Conservation (phyloP, 1,140 invertebrate species). For the Leptinotarsa undecemlineata region DNA sequence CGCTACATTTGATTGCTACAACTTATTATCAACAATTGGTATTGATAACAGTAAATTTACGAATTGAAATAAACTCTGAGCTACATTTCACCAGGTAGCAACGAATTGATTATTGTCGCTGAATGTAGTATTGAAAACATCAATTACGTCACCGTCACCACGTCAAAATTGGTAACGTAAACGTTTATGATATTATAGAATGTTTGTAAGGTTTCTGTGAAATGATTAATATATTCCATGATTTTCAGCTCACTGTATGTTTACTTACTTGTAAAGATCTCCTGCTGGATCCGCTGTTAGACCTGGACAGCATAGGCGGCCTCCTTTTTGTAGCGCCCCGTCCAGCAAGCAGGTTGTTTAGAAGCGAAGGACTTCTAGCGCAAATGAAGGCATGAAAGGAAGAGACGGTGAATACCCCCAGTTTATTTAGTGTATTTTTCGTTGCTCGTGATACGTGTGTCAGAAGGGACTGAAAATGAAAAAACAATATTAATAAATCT, state of each 20-base stretch:
- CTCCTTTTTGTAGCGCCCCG: slow-evolving; percentile 85
- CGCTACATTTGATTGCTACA: no score
- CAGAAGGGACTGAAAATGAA: slow-evolving; percentile 77
- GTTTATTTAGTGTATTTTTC: slow-evolving; percentile 90
- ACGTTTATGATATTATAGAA: no score
- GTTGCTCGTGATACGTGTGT: slow-evolving; percentile 94
- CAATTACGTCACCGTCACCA: neutral
- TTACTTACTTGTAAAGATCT: slow-evolving; percentile 73
- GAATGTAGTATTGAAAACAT: no score
- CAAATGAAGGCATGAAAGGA: slow-evolving; percentile 98
- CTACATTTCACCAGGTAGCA: no score
- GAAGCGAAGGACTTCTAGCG: slow-evolving; percentile 86
- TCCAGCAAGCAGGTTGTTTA: slow-evolving; percentile 90
- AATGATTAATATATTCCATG: neutral
- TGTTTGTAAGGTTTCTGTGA: neutral
- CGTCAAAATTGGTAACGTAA: no score
- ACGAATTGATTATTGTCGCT: no score
- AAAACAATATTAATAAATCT: neutral
- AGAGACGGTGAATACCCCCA: slow-evolving; percentile 96
- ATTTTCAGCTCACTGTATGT: neutral
- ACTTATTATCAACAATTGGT: no score
- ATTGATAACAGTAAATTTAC: no score
- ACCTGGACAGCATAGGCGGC: slow-evolving; percentile 83
- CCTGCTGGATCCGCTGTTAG: slow-evolving; percentile 83
- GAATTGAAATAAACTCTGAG: no score